Base-by-base conservation (phyloP, 2,113 vertebrate species). In the Ascaphus truei region DNA sequence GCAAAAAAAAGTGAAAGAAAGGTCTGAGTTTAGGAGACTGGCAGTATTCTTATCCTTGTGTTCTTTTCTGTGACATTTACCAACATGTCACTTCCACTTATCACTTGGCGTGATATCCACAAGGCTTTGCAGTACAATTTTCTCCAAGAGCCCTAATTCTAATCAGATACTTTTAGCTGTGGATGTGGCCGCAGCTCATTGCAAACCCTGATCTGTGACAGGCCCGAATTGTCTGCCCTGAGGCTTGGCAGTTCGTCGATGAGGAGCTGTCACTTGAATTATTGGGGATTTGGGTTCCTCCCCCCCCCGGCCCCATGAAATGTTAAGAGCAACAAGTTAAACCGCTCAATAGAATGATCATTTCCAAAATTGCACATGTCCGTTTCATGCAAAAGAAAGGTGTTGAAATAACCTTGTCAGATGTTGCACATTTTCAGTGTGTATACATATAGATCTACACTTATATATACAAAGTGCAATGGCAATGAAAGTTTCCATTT, bases 171-270 rank as follows among this genome's bases (percentile, higher is more conserved):
- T 33, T 56, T 56, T 45, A 43, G 16, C 39, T 26, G 22, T 47
- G 22, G 25, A 65, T 41, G 23, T 41, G 30, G 30, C 20, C 20
- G 33, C 12, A 23, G 53, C 37, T 55, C 36, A 45, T 43, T 18
- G 51, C 10, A 47, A 25, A 67, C 16, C 30, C 26, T 68, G 52
- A 27, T 68, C 15, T 68, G 27, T 68, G 65, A 47, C 27, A 47
- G 64, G 15, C 11, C 7, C 9, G 13, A 23, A 48, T n/a, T 58
- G 64, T 57, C 23, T 41, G 16, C 57, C 13, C 36, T 34, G 20
- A 41, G 8, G 26, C 18, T 37, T 68, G 39, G 30, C 64, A 68
- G 52, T 34, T 53, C 47, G 64, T 58, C 39, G 39, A 68, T 56
- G 29, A 23, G 39, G 18, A 20, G 18, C 53, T 52, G 29, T 58